Evolutionary conservation across 1,140 invertebrate genomes (phyloP).

Genomic region (Sitobion miscanthi): DNA sequence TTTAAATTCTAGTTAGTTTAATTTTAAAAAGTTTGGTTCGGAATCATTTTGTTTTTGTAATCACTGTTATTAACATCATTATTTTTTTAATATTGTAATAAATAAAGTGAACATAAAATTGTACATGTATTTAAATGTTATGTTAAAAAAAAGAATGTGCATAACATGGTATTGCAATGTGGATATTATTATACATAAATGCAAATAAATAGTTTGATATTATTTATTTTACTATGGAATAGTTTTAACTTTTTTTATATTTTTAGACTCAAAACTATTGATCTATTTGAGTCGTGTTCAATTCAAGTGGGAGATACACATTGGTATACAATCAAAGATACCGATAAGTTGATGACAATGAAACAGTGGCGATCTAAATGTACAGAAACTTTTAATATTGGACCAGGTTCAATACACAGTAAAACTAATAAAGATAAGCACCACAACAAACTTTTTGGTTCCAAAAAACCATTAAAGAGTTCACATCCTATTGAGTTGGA

Average conservation of each 20-base stretch:
- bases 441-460: not conserved
- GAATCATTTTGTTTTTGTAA: too few species aligned
- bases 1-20: too few species aligned
- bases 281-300: slow-evolving; percentile 87
- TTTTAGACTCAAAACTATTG: slow-evolving; percentile 75
- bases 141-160: not conserved
- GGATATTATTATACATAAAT: not conserved
- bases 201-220: not conserved
- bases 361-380: slow-evolving; percentile 65
- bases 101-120: too few species aligned
- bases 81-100: too few species aligned
- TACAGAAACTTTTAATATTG: slow-evolving; percentile 11
- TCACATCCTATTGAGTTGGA: not conserved
- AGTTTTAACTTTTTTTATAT: not conserved
- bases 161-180: too few species aligned
- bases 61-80: too few species aligned
- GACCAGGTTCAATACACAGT: not conserved
- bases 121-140: not conserved
- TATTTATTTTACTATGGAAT: not conserved
- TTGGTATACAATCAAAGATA: slow-evolving; percentile 70
- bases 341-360: slow-evolving; percentile 67
- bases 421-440: slow-evolving; percentile 27
- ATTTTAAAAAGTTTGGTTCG: too few species aligned
- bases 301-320: slow-evolving; percentile 86
- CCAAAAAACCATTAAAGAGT: not conserved